These are phyloP conservation scores for Conops quadrifasciatus DNA, from an alignment of 2,888 invertebrate genomes.

Conservation along the genomic window DNA sequence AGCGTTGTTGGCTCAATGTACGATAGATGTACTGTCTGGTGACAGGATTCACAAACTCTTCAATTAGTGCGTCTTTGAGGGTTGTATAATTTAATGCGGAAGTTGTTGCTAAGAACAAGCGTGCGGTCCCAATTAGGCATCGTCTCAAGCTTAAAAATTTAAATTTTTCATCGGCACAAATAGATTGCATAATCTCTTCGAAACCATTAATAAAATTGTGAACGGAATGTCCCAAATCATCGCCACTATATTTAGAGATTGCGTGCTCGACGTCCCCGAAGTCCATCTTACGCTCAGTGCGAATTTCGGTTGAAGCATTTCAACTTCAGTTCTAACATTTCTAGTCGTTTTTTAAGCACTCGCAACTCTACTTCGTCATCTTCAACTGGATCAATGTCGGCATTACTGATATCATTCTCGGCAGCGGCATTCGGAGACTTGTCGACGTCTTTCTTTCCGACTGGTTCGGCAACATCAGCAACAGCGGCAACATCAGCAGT, in stretches of 20 bases:
- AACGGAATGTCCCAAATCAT: slow-evolving; percentile 12
- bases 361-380: not conserved
- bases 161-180: slow-evolving; percentile 17
- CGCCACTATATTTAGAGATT: slow-evolving; percentile 21
- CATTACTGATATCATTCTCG: not conserved
- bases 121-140: slow-evolving; percentile 19
- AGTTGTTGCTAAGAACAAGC: slow-evolving; percentile 20
- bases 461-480: no score
- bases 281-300: not conserved
- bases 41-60: slow-evolving; percentile 31
- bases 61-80: slow-evolving; percentile 26
- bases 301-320: not conserved
- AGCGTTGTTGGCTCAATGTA: slow-evolving; percentile 27
- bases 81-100: slow-evolving; percentile 16
- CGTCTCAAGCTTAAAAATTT: slow-evolving; percentile 29
- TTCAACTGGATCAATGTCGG: not conserved
- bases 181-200: slow-evolving; percentile 22
- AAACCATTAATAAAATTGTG: slow-evolving; percentile 17
- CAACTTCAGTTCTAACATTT: not conserved
- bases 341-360: not conserved
- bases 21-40: slow-evolving; percentile 34
- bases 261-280: slow-evolving; percentile 28
- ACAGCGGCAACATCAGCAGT: no score
- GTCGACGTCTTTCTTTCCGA: no score
- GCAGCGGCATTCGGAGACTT: not conserved